These are phyloP conservation scores for Homarus americanus DNA, from an alignment of 1,140 invertebrate genomes.

Conservation along the genomic window DNA sequence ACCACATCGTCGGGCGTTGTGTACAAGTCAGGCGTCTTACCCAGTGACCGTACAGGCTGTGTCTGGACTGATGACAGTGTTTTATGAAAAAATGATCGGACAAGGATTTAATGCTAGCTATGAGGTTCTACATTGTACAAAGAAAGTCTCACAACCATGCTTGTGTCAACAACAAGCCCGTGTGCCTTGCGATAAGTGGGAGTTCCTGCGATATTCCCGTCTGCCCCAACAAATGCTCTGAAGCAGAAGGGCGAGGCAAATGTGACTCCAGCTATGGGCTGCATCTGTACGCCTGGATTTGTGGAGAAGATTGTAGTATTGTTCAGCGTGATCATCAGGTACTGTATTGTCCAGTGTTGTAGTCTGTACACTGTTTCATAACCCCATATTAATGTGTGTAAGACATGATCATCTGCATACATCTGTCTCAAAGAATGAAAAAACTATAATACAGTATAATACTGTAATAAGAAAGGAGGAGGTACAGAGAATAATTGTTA, in stretches of 20 bases:
- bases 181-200: conserved; percentile 59
- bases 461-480: too few species aligned
- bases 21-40: conserved; percentile 78
- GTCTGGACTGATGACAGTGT: conserved; percentile 78
- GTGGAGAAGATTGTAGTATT: conserved; percentile 67
- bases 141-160: conserved; percentile 84
- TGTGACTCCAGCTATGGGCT: conserved; percentile 83
- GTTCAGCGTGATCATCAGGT: conserved; percentile 64
- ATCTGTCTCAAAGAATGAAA: too few species aligned
- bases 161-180: conserved; percentile 80
- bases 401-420: too few species aligned
- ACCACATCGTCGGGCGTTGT: too few species aligned
- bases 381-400: too few species aligned
- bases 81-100: conserved; percentile 81
- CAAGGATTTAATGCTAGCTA: conserved; percentile 95
- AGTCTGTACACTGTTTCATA: too few species aligned
- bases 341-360: too few species aligned
- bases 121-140: conserved; percentile 86
- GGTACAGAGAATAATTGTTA: too few species aligned
- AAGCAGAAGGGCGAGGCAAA: conserved; percentile 83
- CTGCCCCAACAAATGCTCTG: conserved; percentile 90
- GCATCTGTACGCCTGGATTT: conserved; percentile 68
- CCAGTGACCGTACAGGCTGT: conserved; percentile 77
- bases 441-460: too few species aligned
- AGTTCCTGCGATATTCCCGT: conserved; percentile 78